These are phyloP conservation scores for Apocrypta bakeri DNA, from an alignment of 1,140 invertebrate genomes.

Conservation along the genomic window DNA sequence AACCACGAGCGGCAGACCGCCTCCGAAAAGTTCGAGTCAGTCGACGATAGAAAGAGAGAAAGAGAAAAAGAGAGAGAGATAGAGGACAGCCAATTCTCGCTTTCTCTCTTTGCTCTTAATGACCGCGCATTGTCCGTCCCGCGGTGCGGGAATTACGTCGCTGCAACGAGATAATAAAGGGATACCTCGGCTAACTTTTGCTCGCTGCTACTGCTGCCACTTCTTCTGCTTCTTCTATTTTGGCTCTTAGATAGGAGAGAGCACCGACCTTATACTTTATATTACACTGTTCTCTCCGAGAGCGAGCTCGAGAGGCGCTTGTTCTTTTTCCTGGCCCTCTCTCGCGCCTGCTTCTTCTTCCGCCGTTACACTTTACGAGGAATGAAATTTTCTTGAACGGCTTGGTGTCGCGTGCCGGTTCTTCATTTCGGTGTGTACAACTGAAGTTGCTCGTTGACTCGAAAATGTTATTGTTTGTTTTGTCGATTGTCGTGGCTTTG, in stretches of 20 bases:
- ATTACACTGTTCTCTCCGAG: not conserved
- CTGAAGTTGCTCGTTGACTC: not conserved
- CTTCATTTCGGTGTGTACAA: not conserved
- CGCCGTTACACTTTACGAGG: constrained; percentile 34
- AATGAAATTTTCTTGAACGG: constrained; percentile 38
- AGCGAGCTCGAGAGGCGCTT: not conserved
- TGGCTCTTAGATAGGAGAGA: not conserved
- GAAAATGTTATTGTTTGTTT: not conserved
- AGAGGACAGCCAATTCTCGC: constrained; percentile 6
- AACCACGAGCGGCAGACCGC: not conserved
- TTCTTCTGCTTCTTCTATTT: not conserved
- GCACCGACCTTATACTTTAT: not conserved
- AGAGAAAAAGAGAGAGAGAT: too few species aligned
- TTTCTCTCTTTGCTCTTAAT: constrained; percentile 10
- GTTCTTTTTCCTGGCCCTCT: not conserved
- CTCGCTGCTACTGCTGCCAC: not conserved
- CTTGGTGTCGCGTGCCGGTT: not conserved
- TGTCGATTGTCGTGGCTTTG: not conserved
- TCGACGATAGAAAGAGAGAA: not conserved
- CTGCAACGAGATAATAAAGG: constrained; percentile 65
- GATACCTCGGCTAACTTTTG: constrained; percentile 52
- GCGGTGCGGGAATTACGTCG: constrained; percentile 41
- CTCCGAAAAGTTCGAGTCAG: not conserved
- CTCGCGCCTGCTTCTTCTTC: constrained; percentile 8
- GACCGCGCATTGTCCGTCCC: constrained; percentile 24